Base-by-base conservation (phyloP, 2,888 invertebrate genomes). In the Cryptocephalus moraei region DNA sequence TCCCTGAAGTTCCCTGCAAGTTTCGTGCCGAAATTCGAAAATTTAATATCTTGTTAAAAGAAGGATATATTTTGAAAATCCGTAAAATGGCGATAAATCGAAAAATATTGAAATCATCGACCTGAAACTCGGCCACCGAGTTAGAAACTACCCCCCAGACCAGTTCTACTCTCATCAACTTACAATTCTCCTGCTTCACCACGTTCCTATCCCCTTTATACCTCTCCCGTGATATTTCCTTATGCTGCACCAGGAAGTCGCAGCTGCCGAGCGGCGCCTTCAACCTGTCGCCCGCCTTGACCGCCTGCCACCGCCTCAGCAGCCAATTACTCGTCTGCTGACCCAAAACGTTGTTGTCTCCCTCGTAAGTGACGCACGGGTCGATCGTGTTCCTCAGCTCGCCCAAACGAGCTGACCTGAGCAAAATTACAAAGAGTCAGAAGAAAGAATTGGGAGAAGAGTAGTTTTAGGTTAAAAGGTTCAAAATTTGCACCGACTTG, bases 321-420 rank as follows among this genome's bases (percentile, higher is more conserved):
- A 93, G 72, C 84, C 90, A 93, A 72, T 92, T 93, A 62, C 88
- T 87, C 0, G 90, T 83, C 69, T 93, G 93, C 63, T 93, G 93
- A 0, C 86, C 78, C 3, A 95, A 74, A 14, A 94, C 92, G 69
- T 89, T 92, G 72, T 94, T 94, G 72, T 94, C 93, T 0, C 94
- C 93, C 68, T 94, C 94, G 68, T 91, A 92, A 0, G 94, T 94
- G 46, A 89, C 86, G 38, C 86, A 85, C 0, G 93, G 86, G 68
- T 95, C 95, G 68, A 91, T 86, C 69, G 89, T 88, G 63, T 82
- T 82, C 9, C 91, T 77, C 50, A 95, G 74, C 53, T 87, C 86
- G 33, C 92, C 92, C 22, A 95, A 73, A 56, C 90, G 84, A 12
- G 91, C 79, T n/a, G 85, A 83, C 22, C 22, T 22, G n/a, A n/a